A percentile compares a stretch with the other conserved stretches of the same genome.
These are phyloP conservation scores for Pachymerium ferrugineum DNA, from an alignment of 2,888 invertebrate species.

Conservation along the genomic window DNA sequence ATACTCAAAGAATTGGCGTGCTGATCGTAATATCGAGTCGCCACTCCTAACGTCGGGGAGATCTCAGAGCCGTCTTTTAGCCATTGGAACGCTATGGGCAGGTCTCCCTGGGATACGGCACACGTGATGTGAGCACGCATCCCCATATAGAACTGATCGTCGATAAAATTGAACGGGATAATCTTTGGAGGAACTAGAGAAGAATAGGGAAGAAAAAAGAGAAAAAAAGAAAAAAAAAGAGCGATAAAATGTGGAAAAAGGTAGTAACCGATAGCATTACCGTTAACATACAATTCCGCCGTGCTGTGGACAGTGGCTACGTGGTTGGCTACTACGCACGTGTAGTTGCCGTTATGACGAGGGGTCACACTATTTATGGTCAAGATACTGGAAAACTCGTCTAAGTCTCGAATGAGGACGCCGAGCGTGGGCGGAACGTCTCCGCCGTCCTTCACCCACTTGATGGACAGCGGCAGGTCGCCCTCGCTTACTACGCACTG, in stretches of 20 bases:
- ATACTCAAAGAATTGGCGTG: slow-evolving; percentile 72
- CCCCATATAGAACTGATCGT: slow-evolving; percentile 67
- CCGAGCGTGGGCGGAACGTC: slow-evolving; percentile 45
- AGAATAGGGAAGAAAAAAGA: slow-evolving; percentile 42
- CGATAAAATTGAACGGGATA: slow-evolving; percentile 78
- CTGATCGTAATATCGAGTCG: slow-evolving; percentile 52
- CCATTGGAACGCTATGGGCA: slow-evolving; percentile 73
- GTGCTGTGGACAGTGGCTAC: slow-evolving; percentile 73
- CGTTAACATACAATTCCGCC: slow-evolving; percentile 73
- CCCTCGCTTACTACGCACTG: slow-evolving; percentile 74
- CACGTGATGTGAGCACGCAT: slow-evolving; percentile 75
- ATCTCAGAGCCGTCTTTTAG: slow-evolving; percentile 62
- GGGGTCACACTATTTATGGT: slow-evolving; percentile 70
- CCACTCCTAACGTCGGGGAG: slow-evolving; percentile 25
- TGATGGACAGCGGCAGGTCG: slow-evolving; percentile 71
- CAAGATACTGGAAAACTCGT: slow-evolving; percentile 70
- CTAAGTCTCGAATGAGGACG: slow-evolving; percentile 43
- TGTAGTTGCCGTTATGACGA: slow-evolving; percentile 69
- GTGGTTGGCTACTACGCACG: slow-evolving; percentile 71
- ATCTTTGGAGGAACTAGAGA: slow-evolving; percentile 69
- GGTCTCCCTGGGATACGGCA: slow-evolving; percentile 73
- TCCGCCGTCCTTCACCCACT: slow-evolving; percentile 77
- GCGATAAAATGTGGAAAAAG: slow-evolving; percentile 33
- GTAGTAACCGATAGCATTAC: slow-evolving; percentile 55
- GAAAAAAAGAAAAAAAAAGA: slow-evolving; percentile 33